Conservation (phyloP, 1,140 invertebrate species). For the Lordiphosa mommai region DNA sequence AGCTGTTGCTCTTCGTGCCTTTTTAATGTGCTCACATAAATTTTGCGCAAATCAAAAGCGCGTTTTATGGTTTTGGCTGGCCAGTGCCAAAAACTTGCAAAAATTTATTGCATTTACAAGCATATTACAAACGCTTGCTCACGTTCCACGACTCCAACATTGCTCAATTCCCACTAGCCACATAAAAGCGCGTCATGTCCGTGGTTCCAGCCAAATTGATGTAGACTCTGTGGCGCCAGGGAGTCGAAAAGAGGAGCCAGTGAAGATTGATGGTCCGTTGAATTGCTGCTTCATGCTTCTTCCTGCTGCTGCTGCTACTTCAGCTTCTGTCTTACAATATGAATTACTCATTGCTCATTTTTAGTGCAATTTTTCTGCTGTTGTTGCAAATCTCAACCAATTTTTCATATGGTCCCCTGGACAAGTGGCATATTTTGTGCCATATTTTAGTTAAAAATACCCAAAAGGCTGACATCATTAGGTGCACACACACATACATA, state of each 20-base stretch:
- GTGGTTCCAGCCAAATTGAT: constrained; percentile 61
- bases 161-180: constrained; percentile 63
- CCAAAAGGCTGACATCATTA: constrained; percentile 71
- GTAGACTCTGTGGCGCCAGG: constrained; percentile 63
- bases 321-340: constrained; percentile 66
- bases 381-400: constrained; percentile 30
- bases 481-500: constrained; percentile 22
- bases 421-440: constrained; percentile 49
- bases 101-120: constrained; percentile 76
- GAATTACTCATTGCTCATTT: constrained; percentile 77
- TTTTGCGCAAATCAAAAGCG: constrained; percentile 72
- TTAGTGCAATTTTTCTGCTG: constrained; percentile 70
- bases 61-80: constrained; percentile 61
- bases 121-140: constrained; percentile 74
- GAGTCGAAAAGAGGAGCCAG: constrained; percentile 30
- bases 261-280: constrained; percentile 73
- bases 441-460: constrained; percentile 63
- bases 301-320: constrained; percentile 1
- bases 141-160: constrained; percentile 29
- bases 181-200: constrained; percentile 74
- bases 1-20: constrained; percentile 35
- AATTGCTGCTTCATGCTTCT: constrained; percentile 52
- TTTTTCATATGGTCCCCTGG: constrained; percentile 53
- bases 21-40: constrained; percentile 73
- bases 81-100: constrained; percentile 33